Evolutionary conservation across 2,888 invertebrate species (phyloP), one percentile per base, ranked within the genome.

Genomic region (Ariolimax columbianus): DNA sequence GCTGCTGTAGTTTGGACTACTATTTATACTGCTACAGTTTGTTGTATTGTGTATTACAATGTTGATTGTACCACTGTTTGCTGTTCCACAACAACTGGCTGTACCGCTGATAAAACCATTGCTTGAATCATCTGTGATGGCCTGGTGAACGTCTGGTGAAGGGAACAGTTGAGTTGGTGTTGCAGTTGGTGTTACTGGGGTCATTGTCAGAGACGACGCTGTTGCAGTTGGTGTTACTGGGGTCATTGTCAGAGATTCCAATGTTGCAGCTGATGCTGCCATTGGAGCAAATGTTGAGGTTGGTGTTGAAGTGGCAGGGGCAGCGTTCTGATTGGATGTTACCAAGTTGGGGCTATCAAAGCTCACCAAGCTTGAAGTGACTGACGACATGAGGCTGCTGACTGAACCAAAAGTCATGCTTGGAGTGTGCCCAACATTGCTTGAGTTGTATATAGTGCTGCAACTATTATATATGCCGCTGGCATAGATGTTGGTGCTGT

Each of bases 401-500:
- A 47, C 63, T 30, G 83, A 68, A 30, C 83, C 77, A 43, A 83
- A 77, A 6, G 59, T 78, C 9, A 78, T 55, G 40, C n/a, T 51
- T 17, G 82, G 43, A 43, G 59, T 63, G 33, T 59, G 43, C 19
- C 66, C 36, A 17, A 2, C 19, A 26, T 1, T n/a, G 40, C 43
- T 33, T 14, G 43, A 11, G 72, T 23, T 75, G 77, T 75, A 47
- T 38, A 59, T 23, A 17, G 33, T 33, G 17, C 17, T 66, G 33
- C 33, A 14, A 23, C 55, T 55, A 23, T 23, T 55, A 23, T 70
- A 63, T 23, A 68, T 9, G 36, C 68, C 36, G 40, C 70, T 26
- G 7, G 26, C n/a, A n/a, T n/a, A n/a, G n/a, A n/a, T n/a, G n/a
- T n/a, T 51, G 51, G 9, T 82, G 19, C 55, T 55, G 23, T 17